These are phyloP conservation scores for Stegodyphus mimosarum DNA, from an alignment of 1,140 invertebrate genomes.

Conservation along the genomic window DNA sequence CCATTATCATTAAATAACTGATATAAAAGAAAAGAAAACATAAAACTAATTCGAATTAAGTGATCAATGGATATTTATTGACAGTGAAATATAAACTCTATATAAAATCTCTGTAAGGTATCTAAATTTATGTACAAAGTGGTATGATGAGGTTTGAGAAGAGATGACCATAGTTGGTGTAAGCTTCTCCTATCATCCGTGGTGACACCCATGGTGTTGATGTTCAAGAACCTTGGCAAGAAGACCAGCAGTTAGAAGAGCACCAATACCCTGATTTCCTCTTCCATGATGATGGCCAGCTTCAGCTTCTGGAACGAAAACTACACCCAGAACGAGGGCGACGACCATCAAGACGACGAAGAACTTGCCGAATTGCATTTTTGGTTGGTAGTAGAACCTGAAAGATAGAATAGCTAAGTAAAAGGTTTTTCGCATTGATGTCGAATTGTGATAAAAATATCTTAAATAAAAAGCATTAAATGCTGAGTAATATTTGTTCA, in stretches of 20 bases:
- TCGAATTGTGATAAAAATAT: too few relatives aligned
- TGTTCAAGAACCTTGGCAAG: slow-evolving; percentile 46
- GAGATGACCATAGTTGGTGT: neutral
- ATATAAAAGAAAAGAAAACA: too few relatives aligned
- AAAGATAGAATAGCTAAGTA: too few relatives aligned
- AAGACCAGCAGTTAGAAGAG: slow-evolving; percentile 29
- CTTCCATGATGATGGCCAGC: slow-evolving; percentile 4
- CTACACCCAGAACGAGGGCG: slow-evolving; percentile 11
- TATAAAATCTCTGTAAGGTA: too few relatives aligned
- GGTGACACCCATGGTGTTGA: slow-evolving; percentile 43
- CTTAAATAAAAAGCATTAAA: too few relatives aligned
- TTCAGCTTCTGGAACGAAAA: slow-evolving; percentile 28
- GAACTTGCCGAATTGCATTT: slow-evolving; percentile 4
- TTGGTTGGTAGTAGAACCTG: neutral
- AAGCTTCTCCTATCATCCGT: slow-evolving; percentile 13
- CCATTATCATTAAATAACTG: too few relatives aligned
- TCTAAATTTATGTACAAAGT: neutral
- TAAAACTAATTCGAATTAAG: too few relatives aligned
- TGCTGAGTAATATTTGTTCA: too few relatives aligned
- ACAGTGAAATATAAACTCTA: too few relatives aligned
- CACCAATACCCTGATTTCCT: neutral
- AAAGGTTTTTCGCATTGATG: too few relatives aligned
- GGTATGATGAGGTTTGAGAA: neutral
- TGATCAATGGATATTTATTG: too few relatives aligned
- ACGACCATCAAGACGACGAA: neutral